These are phyloP conservation scores for Thunnus albacares DNA, from an alignment of 2,797 vertebrate genomes.

Conservation along the genomic window DNA sequence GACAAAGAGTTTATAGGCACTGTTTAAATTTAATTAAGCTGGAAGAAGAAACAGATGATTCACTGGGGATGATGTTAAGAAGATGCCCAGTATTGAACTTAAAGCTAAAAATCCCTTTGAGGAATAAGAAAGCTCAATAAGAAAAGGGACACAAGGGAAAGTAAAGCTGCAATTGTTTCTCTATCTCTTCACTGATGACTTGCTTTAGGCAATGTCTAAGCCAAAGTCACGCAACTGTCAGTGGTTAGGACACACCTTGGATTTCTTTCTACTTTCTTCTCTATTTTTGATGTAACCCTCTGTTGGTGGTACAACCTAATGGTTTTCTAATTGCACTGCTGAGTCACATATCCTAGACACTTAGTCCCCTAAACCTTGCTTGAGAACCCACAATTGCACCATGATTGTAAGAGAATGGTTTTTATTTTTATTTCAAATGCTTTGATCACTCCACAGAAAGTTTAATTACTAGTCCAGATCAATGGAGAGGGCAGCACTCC, in stretches of 20 bases:
- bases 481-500: slow-evolving; percentile 62
- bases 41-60: slow-evolving; percentile 55
- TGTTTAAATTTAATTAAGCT: slow-evolving; percentile 63
- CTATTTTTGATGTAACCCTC: slow-evolving; percentile 54
- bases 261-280: slow-evolving; percentile 45
- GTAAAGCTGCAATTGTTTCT: neutral
- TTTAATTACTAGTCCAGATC: slow-evolving; percentile 76
- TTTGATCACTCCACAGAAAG: slow-evolving; percentile 73
- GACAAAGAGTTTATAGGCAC: slow-evolving; percentile 50
- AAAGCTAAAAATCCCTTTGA: neutral
- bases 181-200: neutral
- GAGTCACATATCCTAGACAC: slow-evolving; percentile 75
- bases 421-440: slow-evolving; percentile 72
- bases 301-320: slow-evolving; percentile 61
- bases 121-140: neutral
- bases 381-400: slow-evolving; percentile 78
- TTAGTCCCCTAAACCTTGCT: slow-evolving; percentile 66
- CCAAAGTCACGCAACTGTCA: slow-evolving; percentile 42
- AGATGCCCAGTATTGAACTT: slow-evolving; percentile 21
- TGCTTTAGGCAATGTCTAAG: slow-evolving; percentile 5
- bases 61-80: slow-evolving; percentile 38
- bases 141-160: slow-evolving; percentile 9
- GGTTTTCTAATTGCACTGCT: slow-evolving; percentile 80
- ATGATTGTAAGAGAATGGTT: slow-evolving; percentile 74
- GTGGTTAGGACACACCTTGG: slow-evolving; percentile 60